Evolutionary conservation across 53 echinoderm and acorn worm species (phyloP).

Genomic region (Arbacia lixula): DNA sequence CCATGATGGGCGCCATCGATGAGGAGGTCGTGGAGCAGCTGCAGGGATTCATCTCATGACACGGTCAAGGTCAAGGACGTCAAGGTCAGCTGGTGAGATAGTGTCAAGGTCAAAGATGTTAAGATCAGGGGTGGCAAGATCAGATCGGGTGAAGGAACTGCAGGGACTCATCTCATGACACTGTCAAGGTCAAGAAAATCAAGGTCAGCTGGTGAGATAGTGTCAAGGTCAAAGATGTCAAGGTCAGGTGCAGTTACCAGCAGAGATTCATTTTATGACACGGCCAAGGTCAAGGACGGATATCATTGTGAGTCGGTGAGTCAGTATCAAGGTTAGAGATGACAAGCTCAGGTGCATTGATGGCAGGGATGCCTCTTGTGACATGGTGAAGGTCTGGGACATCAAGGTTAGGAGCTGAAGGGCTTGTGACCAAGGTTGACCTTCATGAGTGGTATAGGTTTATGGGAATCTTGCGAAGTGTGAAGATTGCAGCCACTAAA

Average conservation of each 20-base stretch:
- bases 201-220: too few species aligned
- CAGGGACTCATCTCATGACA: not conserved
- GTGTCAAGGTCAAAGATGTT: too few species aligned
- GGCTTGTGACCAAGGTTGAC: too few species aligned
- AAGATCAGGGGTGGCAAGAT: not conserved
- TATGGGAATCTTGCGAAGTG: too few species aligned
- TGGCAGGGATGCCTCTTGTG: not conserved
- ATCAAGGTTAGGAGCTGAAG: too few species aligned
- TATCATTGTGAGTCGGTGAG: too few species aligned
- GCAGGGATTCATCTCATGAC: slow-evolving; percentile 71
- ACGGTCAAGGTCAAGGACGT: not conserved
- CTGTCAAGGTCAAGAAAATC: not conserved
- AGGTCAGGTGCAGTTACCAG: too few species aligned
- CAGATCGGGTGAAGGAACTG: not conserved
- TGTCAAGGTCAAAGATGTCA: too few species aligned
- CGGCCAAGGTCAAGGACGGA: not conserved
- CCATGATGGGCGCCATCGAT: slow-evolving; percentile 81
- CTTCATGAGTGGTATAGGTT: too few species aligned
- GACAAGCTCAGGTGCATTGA: not conserved
- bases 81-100: too few species aligned
- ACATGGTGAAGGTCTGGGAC: not conserved
- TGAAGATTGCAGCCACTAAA: too few species aligned
- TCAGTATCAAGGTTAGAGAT: too few species aligned
- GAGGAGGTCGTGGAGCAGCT: slow-evolving; percentile 85
- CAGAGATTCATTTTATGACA: slow-evolving; percentile 70